Evolutionary conservation across 2,888 invertebrate species (phyloP).

Genomic region (Teleiodes luculella): DNA sequence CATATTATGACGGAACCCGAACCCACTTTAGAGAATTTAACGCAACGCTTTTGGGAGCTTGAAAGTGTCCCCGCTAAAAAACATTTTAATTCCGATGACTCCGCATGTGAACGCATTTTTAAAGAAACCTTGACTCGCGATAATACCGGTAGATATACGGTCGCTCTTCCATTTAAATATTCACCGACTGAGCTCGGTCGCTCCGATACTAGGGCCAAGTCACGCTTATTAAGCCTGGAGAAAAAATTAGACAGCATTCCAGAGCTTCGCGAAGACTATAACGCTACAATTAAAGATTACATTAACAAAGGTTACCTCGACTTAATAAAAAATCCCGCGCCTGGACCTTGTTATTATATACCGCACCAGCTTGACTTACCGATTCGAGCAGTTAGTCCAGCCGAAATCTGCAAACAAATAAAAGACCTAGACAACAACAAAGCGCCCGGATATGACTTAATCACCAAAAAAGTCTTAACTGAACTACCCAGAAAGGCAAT

Average conservation of each 20-base stretch:
- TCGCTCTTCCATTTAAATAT: conserved; percentile 6
- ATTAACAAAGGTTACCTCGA: conserved; percentile 5
- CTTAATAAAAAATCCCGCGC: neutral
- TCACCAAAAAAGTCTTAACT: too few relatives aligned
- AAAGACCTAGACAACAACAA: too few relatives aligned
- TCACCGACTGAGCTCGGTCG: neutral
- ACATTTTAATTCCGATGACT: conserved; percentile 13
- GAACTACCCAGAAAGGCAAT: too few relatives aligned
- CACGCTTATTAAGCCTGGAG: conserved; percentile 1
- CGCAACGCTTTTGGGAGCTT: conserved; percentile 16
- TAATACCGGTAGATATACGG: conserved; percentile 4
- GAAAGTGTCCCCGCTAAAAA: conserved; percentile 13
- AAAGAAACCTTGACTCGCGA: conserved; percentile 1
- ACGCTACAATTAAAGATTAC: conserved; percentile 5
- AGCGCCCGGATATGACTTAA: too few relatives aligned
- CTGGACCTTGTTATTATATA: neutral
- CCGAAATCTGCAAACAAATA: too few relatives aligned
- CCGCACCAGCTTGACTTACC: too few relatives aligned
- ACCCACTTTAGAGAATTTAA: conserved; percentile 3
- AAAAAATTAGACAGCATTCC: neutral
- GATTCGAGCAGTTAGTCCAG: too few relatives aligned
- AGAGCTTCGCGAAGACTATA: neutral
- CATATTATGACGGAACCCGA: too few relatives aligned
- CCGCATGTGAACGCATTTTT: conserved; percentile 10
- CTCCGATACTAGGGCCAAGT: conserved; percentile 5